A percentile compares a stretch with the other conserved stretches of the same genome.
These are phyloP conservation scores for Cyclopterus lumpus DNA, from an alignment of 2,797 vertebrate species.

Conservation along the genomic window DNA sequence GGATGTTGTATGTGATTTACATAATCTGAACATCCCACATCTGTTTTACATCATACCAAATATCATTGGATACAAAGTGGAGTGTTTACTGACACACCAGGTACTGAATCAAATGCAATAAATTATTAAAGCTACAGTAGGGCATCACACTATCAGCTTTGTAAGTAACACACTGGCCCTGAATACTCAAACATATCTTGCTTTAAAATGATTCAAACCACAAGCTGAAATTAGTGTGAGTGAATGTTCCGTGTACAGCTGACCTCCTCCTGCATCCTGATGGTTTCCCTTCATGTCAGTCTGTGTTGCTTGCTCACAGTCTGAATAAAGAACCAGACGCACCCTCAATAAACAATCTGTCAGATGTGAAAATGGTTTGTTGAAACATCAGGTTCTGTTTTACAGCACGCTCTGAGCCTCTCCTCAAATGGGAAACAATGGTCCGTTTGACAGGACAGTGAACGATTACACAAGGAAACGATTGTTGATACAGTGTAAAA, in stretches of 20 bases:
- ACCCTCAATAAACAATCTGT: slow-evolving; percentile 27
- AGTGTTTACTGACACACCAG: slow-evolving; percentile 20
- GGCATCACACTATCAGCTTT: background rate
- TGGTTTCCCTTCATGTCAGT: background rate
- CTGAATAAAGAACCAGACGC: slow-evolving; percentile 20
- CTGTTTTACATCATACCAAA: slow-evolving; percentile 20
- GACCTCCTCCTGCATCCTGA: background rate
- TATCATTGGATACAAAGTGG: slow-evolving; percentile 15
- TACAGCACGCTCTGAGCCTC: slow-evolving; percentile 1
- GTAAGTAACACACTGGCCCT: background rate
- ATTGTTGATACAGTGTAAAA: background rate
- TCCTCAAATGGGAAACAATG: slow-evolving; percentile 20
- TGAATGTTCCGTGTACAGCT: slow-evolving; percentile 5
- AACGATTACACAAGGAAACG: slow-evolving; percentile 23
- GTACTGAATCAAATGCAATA: slow-evolving; percentile 32
- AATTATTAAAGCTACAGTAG: slow-evolving; percentile 46
- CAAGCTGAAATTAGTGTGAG: background rate
- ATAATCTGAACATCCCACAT: background rate
- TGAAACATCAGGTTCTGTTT: slow-evolving; percentile 10
- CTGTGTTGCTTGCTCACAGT: slow-evolving; percentile 10
- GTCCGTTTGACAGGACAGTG: slow-evolving; percentile 45
- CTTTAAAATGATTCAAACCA: background rate
- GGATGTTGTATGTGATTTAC: slow-evolving; percentile 4
- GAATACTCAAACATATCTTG: background rate
- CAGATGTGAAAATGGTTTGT: slow-evolving; percentile 22